Base-by-base conservation (phyloP, 1,140 invertebrate species). In the Chelonus insularis region DNA sequence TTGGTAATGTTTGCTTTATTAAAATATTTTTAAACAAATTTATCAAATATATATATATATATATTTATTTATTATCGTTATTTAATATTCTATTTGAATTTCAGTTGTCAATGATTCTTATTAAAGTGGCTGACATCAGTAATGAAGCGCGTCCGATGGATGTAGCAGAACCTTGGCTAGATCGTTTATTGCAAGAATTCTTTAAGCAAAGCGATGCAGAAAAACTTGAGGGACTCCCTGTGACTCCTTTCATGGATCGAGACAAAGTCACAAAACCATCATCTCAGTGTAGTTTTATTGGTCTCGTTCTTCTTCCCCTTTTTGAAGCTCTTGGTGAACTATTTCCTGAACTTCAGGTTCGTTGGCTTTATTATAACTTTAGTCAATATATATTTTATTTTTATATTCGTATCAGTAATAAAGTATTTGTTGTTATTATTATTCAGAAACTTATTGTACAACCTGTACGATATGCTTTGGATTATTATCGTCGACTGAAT, bases 191-290 rank as follows among this genome's bases (percentile, higher is more conserved):
- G 16, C 83, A 91, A 73, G 89, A 92, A 72, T 92, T 91, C 72
- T 92, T 91, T 70, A 89, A 89, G 63, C 90, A 94, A 81, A 92
- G 90, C 73, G 92, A 93, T 63, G 86, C 89, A 5, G 92, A 94
- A 72, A 94, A 94, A 73, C 81, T 91, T 37, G 90, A 93, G 75
- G 91, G 92, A 6, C 81, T 94, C 58, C 91, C 92, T 1, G 91
- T 94, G 1, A 92, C 92, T 5, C 91, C 92, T 0, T 94, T 94
- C 72, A 94, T 94, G 92, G 92, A 94, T 73, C 84, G 91, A n/a
- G 91, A 94, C 60, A 93, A 93, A 81, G 90, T 94, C 9, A 93
- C 91, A 36, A 94, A 94, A 78, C 89, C 91, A 2, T 90, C 90
- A 21, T 92, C 91, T 0, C 92, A 94, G 74, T 90, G 91, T 72